Conservation (phyloP, 1,140 invertebrate species). For the Panulirus ornatus region DNA sequence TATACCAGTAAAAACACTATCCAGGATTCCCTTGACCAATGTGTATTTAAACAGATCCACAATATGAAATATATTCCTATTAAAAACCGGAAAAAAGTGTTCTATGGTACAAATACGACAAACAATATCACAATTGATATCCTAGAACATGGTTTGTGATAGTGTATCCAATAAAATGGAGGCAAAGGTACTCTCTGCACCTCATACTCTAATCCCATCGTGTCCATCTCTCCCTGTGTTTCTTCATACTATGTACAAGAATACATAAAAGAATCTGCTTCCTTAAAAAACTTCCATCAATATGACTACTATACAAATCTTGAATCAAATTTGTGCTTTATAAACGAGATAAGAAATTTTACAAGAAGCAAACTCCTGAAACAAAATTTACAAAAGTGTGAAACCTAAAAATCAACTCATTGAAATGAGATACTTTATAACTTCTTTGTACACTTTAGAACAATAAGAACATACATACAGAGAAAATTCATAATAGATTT, state of each 20-base stretch:
- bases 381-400: slow-evolving; percentile 7
- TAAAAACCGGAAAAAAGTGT: not conserved
- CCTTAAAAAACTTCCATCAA: not conserved
- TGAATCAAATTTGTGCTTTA: slow-evolving; percentile 17
- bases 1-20: no score
- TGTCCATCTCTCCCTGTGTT: slow-evolving; percentile 42
- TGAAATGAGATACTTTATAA: slow-evolving; percentile 9
- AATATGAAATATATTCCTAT: not conserved
- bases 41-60: not conserved
- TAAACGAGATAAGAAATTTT: slow-evolving; percentile 31
- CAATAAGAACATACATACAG: slow-evolving; percentile 25
- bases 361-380: slow-evolving; percentile 37
- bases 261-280: slow-evolving; percentile 37
- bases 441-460: slow-evolving; percentile 35
- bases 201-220: not conserved
- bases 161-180: not conserved
- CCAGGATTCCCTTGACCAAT: not conserved
- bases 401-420: slow-evolving; percentile 11
- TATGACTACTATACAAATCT: not conserved
- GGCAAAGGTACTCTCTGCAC: not conserved
- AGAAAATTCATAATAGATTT: not conserved
- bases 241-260: slow-evolving; percentile 39
- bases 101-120: not conserved
- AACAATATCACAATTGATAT: not conserved
- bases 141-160: not conserved